Evolutionary conservation across 2,888 invertebrate species (phyloP), one percentile per base, ranked within the genome.

Genomic region (Platerodrilus igneus): DNA sequence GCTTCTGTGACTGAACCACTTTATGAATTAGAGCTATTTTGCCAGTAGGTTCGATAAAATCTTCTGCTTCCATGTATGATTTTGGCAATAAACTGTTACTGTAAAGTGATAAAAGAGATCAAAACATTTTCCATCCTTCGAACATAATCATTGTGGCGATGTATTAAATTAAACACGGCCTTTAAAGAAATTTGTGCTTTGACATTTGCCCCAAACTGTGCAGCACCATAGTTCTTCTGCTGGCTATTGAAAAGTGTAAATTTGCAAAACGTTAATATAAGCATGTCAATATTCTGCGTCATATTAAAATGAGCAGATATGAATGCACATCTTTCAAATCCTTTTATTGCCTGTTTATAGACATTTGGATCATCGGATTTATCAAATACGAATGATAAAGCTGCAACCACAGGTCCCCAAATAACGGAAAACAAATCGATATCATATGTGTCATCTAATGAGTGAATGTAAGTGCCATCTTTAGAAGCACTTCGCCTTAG

Each of bases 41-140:
- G 8, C 96, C 96, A 33, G 79, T 81, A 0, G 84, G 76, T 30
- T 93, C 85, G 21, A 95, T 79, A 66, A 96, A 97, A 68, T 99
- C 99, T 63, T 97, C 97, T 0, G 88, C 92, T 64, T 86, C 86
- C 5, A 79, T 75, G 16, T 85, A 69, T 10, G 72, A 67, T 63
- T 83, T 83, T 2, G 97, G 94, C 42, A 99, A 70, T 29, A 96
- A 70, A 51, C 86, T 81, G 11, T 89, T 83, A 13, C 84, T 77
- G 65, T 88, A 96, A 2, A 99, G 72, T 38, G 91, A 86, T 37
- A 90, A 73, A n/a, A n/a, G n/a, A n/a, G n/a, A n/a, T n/a, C n/a
- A n/a, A 75, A 36, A 99, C 78, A 57, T 91, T 91, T 87, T 85
- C 99, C 99, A 99, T 5, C 95, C 87, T 59, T 90, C 91, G 76